A percentile compares a stretch with the other conserved stretches of the same genome.
Conservation (phyloP, 2,888 invertebrate genomes). For the Lasioglossum lativentre region DNA sequence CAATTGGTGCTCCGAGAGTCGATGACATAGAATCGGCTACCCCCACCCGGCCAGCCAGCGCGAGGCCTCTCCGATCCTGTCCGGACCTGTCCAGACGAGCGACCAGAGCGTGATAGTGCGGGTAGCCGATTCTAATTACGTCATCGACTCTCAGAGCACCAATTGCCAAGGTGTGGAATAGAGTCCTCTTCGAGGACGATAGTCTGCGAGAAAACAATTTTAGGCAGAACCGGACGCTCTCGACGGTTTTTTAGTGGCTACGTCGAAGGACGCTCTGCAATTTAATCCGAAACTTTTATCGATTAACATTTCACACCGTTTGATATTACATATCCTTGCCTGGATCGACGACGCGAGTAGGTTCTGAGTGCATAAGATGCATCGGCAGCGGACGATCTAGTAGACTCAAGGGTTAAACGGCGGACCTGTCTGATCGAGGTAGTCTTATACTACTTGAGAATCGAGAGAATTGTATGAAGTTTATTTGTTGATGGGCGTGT, state of each 20-base stretch:
- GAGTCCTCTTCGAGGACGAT: not conserved
- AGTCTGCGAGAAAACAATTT: conserved; percentile 11
- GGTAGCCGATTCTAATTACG: too few species aligned
- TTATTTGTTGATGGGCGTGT: not conserved
- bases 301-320: conserved; percentile 64
- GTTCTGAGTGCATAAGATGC: conserved; percentile 21
- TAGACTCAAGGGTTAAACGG: conserved; percentile 19
- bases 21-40: too few species aligned
- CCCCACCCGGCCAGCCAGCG: too few species aligned
- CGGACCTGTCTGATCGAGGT: not conserved
- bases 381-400: conserved; percentile 9
- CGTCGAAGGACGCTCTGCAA: conserved; percentile 26
- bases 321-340: conserved; percentile 69
- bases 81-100: too few species aligned
- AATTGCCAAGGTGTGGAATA: too few species aligned
- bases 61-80: too few species aligned
- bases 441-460: not conserved
- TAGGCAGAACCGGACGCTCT: conserved; percentile 42
- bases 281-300: conserved; percentile 64
- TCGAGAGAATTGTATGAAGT: not conserved
- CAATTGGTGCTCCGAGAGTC: too few species aligned
- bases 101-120: too few species aligned
- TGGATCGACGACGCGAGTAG: conserved; percentile 51
- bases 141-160: too few species aligned
- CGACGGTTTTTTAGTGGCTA: conserved; percentile 35